Base-by-base conservation (phyloP, 2,888 invertebrate genomes). In the Morpho helenor region DNA sequence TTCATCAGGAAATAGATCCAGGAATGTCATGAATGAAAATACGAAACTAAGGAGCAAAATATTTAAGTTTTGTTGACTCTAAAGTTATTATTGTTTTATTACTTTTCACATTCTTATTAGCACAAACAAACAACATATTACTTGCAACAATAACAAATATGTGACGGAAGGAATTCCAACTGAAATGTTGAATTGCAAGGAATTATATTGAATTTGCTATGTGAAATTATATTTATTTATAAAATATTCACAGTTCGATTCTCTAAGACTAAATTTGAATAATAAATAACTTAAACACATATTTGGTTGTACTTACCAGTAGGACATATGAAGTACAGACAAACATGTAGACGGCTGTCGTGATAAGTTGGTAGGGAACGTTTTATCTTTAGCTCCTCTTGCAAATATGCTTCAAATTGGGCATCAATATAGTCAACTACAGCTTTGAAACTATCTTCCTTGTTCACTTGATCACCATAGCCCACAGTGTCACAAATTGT, bases 381-480 rank as follows among this genome's bases (percentile, higher is more conserved):
- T 80, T 98, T 98, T 66, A 99, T 99, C 92, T 99, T 99, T 50
- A 99, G 89, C 86, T 99, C 99, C 82, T 99, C 99, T 84, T 99
- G 97, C n/a, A 99, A 92, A 84, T 97, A 99, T 0, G 96, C 95
- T 80, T 99, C 99, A 85, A 99, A 99, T 88, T 99, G 99, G 0
- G 96, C 94, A 80, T 99, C 99, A 62, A 99, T 98, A 82, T 99
- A 99, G 82, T 99, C 98, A 41, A 99, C 98, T 49, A 99, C 97
- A 0, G 99, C 96, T 80, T 98, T 98, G 84, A 98, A 99, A 77
- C 99, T 99, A 84, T 99, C 99, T 74, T 99, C 99, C 86, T 99
- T 99, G 87, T 99, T 99, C 63, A 99, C 97, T 91, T 99, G 99
- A 91, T 99, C 99, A 7, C 99, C 99, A 75, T 99, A 99, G n/a